Evolutionary conservation across 2,113 vertebrate species (phyloP).

Genomic region (Cyanistes caeruleus): DNA sequence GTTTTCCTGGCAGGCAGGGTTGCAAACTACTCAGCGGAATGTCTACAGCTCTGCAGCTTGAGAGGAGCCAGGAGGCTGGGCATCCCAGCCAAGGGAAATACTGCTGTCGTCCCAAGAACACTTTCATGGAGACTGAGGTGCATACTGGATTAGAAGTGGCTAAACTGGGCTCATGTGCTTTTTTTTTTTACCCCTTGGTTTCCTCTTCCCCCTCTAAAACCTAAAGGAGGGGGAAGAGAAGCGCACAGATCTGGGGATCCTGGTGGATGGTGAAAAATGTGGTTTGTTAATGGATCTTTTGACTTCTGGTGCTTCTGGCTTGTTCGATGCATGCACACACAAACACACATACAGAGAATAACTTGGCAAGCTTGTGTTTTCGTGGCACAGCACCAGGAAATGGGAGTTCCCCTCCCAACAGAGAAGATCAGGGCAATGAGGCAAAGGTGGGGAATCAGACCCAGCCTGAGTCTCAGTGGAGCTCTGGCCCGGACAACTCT

Average conservation of each 20-base stretch:
- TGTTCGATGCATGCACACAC: neutral
- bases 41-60: slow-evolving; percentile 58
- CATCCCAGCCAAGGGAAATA: slow-evolving; percentile 78
- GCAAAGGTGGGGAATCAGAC: slow-evolving; percentile 60
- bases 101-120: slow-evolving; percentile 61
- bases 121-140: slow-evolving; percentile 56
- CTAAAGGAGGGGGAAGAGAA: neutral
- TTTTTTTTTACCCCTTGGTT: neutral
- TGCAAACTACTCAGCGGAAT: slow-evolving; percentile 66
- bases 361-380: slow-evolving; percentile 23
- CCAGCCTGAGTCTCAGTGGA: slow-evolving; percentile 59
- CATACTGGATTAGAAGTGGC: slow-evolving; percentile 30
- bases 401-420: slow-evolving; percentile 47
- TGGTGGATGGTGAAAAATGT: slow-evolving; percentile 23
- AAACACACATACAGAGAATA: slow-evolving; percentile 17
- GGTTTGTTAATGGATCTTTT: slow-evolving; percentile 38
- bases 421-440: slow-evolving; percentile 64
- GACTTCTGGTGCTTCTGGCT: slow-evolving; percentile 31
- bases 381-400: slow-evolving; percentile 38
- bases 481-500: slow-evolving; percentile 54
- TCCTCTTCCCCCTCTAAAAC: neutral
- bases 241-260: slow-evolving; percentile 24
- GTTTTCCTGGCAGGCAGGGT: slow-evolving; percentile 74
- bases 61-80: slow-evolving; percentile 70
- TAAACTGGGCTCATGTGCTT: neutral